Evolutionary conservation across 2,888 invertebrate genomes (phyloP), one percentile per base, ranked within the genome.

Genomic region (Drosophila prolongata): DNA sequence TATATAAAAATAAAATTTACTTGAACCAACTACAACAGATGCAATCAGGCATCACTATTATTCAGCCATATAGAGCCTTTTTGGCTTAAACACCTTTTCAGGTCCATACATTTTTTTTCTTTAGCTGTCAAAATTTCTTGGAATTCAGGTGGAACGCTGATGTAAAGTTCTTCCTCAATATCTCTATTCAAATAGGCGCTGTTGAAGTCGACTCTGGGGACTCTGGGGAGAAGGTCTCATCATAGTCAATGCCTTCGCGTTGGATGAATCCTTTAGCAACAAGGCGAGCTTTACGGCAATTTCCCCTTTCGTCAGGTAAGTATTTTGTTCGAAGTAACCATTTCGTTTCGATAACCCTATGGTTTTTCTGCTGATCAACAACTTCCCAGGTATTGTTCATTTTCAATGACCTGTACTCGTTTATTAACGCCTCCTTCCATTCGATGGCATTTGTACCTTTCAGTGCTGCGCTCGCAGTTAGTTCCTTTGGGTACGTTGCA

Each of bases 371-470:
- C 8, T 14, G 40, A 40, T 53, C 14, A 11, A 53, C 27, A 8
- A 53, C 14, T 8, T 40, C 27, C 16, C 27, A 42, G 5, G 38
- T 53, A 38, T 53, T 37, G 14, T 53, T 53, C 6, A 24, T 40
- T 40, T 40, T 53, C 38, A 53, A 53, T 54, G 53, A 53, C 27
- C 11, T 40, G 14, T 40, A 53, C 40, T 54, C 16, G 40, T 27
- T 30, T 30, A 42, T 42, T 1, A 54, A 13, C 10, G 30, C 54
- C 42, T 54, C 53, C 8, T 42, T 30, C 30, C 54, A 54, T 42
- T 54, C 30, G 40, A 30, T 13, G 9, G 40, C 30, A 13, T 53
- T 53, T 11, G 53, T 11, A 27, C 38, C 53, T 11, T 53, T 40
- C 11, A 53, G 11, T 6, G 14, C 38, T 14, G 6, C 14, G 24